Evolutionary conservation across 2,113 vertebrate species (phyloP).

Genomic region (Neoarius graeffei): DNA sequence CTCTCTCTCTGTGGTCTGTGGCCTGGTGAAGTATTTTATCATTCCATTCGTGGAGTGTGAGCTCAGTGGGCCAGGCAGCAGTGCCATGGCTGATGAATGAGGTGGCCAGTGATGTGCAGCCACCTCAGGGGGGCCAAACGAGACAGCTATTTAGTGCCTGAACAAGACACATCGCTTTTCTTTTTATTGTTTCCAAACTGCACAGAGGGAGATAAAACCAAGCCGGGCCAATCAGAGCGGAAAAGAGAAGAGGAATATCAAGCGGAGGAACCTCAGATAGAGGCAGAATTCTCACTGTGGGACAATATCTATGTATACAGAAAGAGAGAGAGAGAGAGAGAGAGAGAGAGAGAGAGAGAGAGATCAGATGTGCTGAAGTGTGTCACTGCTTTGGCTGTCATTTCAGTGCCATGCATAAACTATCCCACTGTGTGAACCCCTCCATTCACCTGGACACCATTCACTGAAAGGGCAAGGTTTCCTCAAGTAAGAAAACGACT

Average conservation of each 20-base stretch:
- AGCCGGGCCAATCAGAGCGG: conserved; percentile 44
- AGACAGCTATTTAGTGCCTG: conserved; percentile 79
- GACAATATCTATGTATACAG: conserved; percentile 68
- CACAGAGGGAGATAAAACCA: conserved; percentile 50
- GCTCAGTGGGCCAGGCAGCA: conserved; percentile 57
- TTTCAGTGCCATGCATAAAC: conserved; percentile 14
- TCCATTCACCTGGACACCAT: conserved; percentile 16
- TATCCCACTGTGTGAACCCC: neutral
- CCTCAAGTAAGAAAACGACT: neutral
- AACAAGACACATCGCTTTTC: conserved; percentile 77
- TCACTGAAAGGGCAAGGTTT: neutral
- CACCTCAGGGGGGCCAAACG: conserved; percentile 72
- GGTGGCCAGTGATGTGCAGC: conserved; percentile 71
- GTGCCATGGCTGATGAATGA: conserved; percentile 72
- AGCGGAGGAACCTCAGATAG: conserved; percentile 60
- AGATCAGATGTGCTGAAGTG: neutral
- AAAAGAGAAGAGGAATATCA: conserved; percentile 55
- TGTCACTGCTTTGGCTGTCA: conserved; percentile 1
- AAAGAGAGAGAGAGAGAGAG: conserved; percentile 26
- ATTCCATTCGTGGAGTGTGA: conserved; percentile 71
- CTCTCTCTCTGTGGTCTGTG: conserved; percentile 49
- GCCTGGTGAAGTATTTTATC: conserved; percentile 68
- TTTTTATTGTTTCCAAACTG: conserved; percentile 75
- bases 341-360: conserved; percentile 19
- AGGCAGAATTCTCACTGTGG: conserved; percentile 58